These are phyloP conservation scores for Cancer borealis DNA, from an alignment of 2,888 invertebrate species.

Conservation along the genomic window DNA sequence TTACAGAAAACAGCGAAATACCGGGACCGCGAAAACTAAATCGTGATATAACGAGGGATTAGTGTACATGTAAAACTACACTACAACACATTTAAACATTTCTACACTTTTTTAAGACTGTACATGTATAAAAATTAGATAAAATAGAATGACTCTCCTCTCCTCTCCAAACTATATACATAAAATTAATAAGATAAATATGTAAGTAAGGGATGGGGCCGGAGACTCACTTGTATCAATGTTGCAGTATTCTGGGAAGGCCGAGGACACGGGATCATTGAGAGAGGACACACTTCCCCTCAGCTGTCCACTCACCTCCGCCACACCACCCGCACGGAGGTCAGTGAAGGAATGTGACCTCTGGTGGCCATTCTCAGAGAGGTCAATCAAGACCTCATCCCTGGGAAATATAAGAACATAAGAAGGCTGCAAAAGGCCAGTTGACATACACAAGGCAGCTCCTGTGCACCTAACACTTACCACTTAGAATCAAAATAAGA, in stretches of 20 bases:
- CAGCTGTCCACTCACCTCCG: constrained; percentile 39
- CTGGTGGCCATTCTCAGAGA: constrained; percentile 64
- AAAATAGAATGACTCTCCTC: too few relatives aligned
- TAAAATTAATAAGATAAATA: not conserved
- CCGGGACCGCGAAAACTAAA: too few relatives aligned
- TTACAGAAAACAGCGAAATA: too few relatives aligned
- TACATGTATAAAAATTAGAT: too few relatives aligned
- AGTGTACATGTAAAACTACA: too few relatives aligned
- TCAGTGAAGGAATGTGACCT: constrained; percentile 75
- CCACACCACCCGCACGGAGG: constrained; percentile 44
- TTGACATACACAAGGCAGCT: too few relatives aligned
- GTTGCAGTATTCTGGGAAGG: constrained; percentile 63
- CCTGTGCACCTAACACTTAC: too few relatives aligned
- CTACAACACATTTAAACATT: too few relatives aligned
- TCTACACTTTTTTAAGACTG: too few relatives aligned
- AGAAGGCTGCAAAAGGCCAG: not conserved
- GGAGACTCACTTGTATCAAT: constrained; percentile 42
- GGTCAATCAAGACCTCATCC: constrained; percentile 69
- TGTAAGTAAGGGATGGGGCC: not conserved
- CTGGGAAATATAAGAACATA: constrained; percentile 35
- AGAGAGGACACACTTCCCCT: constrained; percentile 70
- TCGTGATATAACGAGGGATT: too few relatives aligned
- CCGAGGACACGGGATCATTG: constrained; percentile 62
- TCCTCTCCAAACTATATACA: not conserved
- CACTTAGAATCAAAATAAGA: too few relatives aligned